These are phyloP conservation scores for Poicephalus gulielmi DNA, from an alignment of 2,113 vertebrate genomes.

Conservation along the genomic window DNA sequence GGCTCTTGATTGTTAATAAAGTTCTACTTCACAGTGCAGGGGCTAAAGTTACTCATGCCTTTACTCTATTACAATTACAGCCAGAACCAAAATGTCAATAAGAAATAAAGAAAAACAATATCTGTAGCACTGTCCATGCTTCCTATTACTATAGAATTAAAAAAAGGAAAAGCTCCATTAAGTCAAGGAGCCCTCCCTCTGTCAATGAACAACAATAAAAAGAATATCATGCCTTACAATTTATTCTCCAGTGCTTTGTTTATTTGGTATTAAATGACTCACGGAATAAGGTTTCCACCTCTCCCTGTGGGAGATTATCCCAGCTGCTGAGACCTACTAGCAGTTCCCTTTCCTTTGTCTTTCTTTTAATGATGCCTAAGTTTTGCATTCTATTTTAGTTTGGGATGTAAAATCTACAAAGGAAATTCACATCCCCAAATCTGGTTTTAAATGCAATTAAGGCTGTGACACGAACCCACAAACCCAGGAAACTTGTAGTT, in stretches of 20 bases:
- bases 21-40: background rate
- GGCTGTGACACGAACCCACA: background rate
- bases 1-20: background rate
- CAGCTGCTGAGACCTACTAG: constrained; percentile 12
- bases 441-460: constrained; percentile 15
- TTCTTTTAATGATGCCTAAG: background rate
- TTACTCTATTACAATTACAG: background rate
- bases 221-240: background rate
- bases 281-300: constrained; percentile 48
- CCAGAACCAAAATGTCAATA: background rate
- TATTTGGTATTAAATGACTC: constrained; percentile 60
- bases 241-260: constrained; percentile 62
- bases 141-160: background rate
- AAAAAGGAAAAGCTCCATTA: constrained; percentile 44
- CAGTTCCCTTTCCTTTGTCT: background rate
- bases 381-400: constrained; percentile 33
- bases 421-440: background rate
- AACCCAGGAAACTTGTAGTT: background rate
- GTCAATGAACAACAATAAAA: background rate
- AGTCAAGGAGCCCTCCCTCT: background rate
- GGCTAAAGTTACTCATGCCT: background rate
- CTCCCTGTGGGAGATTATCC: constrained; percentile 21
- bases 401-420: background rate
- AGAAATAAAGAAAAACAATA: background rate
- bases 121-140: background rate